A percentile compares a stretch with the other conserved stretches of the same genome.
Evolutionary conservation across 2,888 invertebrate species (phyloP).

Genomic region (Enoplolaimus lenunculus): DNA sequence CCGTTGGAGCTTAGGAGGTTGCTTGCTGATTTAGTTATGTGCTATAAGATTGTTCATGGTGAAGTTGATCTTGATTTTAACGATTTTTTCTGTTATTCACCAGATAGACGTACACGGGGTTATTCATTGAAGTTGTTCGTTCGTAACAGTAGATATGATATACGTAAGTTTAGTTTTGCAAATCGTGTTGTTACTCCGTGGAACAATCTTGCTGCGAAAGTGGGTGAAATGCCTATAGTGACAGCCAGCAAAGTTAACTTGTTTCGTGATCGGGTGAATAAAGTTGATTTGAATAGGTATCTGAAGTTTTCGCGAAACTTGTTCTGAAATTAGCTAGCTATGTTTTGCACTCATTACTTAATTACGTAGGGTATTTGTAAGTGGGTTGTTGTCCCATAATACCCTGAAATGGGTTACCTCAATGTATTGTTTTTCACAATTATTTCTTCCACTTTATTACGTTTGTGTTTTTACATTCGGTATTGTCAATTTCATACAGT

Average conservation of each 20-base stretch:
- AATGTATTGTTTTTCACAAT: not conserved
- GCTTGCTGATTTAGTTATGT: not conserved
- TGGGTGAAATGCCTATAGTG: not conserved
- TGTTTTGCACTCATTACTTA: not conserved
- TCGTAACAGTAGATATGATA: not conserved
- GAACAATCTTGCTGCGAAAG: not conserved
- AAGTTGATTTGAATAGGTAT: not conserved
- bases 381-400: not conserved
- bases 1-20: not conserved
- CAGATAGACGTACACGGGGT: not conserved
- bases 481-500: not conserved
- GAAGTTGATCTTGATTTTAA: not conserved
- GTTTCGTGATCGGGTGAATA: not conserved
- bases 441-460: not conserved
- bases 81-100: not conserved
- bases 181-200: not conserved
- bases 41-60: not conserved
- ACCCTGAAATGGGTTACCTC: not conserved
- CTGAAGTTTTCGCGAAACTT: not conserved
- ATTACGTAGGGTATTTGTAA: not conserved
- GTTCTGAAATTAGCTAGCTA: not conserved
- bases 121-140: not conserved
- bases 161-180: not conserved
- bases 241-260: not conserved
- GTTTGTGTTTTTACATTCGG: not conserved